Evolutionary conservation across 2,888 invertebrate genomes (phyloP).

Genomic region (Dioctria linearis): DNA sequence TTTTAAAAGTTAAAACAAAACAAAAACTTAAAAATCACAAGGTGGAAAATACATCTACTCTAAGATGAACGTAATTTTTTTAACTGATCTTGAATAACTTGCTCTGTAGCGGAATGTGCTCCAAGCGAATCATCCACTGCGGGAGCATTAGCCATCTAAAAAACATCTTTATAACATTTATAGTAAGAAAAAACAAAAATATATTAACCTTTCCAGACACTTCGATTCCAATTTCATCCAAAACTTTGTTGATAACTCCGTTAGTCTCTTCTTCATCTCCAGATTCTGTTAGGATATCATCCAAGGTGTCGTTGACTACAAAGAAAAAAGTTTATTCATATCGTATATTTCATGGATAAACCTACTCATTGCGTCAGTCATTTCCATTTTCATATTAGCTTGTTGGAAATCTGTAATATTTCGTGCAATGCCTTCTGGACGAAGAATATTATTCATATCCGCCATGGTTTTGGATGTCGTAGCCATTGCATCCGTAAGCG

Average conservation of each 20-base stretch:
- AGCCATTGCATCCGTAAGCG: conserved; percentile 89
- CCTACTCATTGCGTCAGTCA: conserved; percentile 96
- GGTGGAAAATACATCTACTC: no score
- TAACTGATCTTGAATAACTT: conserved; percentile 82
- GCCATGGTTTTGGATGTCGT: conserved; percentile 92
- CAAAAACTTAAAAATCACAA: no score
- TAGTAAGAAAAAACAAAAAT: background rate
- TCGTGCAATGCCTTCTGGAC: conserved; percentile 86
- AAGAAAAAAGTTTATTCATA: conserved; percentile 58
- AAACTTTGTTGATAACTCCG: conserved; percentile 88
- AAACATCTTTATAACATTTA: conserved; percentile 51
- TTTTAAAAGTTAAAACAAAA: no score
- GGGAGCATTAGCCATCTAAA: conserved; percentile 79
- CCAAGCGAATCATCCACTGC: conserved; percentile 75
- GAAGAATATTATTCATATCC: conserved; percentile 88
- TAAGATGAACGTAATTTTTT: conserved; percentile 74
- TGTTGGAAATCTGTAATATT: conserved; percentile 88
- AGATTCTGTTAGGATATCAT: conserved; percentile 90
- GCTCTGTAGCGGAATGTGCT: conserved; percentile 75
- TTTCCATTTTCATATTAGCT: conserved; percentile 91
- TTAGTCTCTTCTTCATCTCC: conserved; percentile 93
- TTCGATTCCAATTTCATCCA: conserved; percentile 98
- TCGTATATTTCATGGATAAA: conserved; percentile 57
- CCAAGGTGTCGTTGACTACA: conserved; percentile 89
- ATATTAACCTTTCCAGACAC: conserved; percentile 85